Evolutionary conservation across 2,113 vertebrate genomes (phyloP).

Genomic region (Malurus melanocephalus): DNA sequence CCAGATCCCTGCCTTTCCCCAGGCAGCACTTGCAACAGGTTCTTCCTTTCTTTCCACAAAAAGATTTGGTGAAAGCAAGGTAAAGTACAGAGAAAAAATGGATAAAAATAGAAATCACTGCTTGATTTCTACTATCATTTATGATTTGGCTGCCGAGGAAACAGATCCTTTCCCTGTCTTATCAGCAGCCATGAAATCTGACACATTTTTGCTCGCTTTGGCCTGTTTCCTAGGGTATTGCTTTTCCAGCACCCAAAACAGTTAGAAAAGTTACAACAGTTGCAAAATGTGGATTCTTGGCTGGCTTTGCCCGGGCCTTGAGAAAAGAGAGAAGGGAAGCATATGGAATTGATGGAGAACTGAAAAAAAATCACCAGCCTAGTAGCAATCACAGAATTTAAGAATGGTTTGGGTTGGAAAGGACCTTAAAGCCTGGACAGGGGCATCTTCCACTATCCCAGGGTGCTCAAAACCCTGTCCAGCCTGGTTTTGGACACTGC

Average conservation of each 20-base stretch:
- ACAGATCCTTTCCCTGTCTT: background rate
- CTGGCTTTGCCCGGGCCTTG: background rate
- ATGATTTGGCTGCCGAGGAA: background rate
- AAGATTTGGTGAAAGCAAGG: background rate
- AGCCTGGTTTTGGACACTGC: rapidly evolving
- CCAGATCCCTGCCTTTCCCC: background rate
- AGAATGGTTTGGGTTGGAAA: background rate
- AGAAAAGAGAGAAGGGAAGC: background rate
- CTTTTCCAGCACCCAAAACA: slow-evolving; percentile 4
- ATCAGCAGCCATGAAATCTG: background rate
- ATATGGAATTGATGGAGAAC: background rate
- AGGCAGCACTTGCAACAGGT: background rate
- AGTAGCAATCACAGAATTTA: background rate
- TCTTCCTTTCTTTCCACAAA: background rate
- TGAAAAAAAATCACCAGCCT: background rate
- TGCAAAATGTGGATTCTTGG: background rate
- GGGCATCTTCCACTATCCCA: rapidly evolving
- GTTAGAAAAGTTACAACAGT: background rate
- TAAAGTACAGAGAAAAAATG: background rate
- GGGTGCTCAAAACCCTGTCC: rapidly evolving
- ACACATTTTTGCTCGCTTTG: background rate
- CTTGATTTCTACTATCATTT: background rate
- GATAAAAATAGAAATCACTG: background rate
- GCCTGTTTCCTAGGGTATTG: background rate
- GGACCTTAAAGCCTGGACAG: background rate